phyloP scores from a whole-genome alignment of 2,888 invertebrate species.

The Scotopteryx bipunctaria region DNA sequence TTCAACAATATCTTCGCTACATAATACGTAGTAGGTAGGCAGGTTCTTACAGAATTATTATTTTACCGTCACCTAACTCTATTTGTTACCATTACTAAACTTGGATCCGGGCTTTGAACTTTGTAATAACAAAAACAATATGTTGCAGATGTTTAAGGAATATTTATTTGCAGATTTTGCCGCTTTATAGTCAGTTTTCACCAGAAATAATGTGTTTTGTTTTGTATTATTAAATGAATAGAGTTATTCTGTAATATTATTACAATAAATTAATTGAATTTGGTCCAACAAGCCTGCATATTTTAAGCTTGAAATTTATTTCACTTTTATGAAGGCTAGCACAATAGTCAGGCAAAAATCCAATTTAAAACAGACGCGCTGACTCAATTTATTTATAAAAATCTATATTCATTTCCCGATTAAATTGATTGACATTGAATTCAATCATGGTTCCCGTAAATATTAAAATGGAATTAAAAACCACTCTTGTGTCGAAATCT shows the following conservation, averaged over 20 bases:
- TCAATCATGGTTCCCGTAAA: not conserved
- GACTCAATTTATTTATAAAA: not conserved
- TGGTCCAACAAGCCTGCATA: not conserved
- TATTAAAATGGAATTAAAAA: slow-evolving; percentile 9
- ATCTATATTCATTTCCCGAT: not conserved
- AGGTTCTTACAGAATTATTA: not conserved
- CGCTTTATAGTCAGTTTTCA: too few species aligned
- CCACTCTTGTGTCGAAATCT: slow-evolving; percentile 1
- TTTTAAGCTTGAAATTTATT: not conserved
- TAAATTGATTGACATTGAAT: not conserved
- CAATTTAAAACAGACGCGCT: not conserved
- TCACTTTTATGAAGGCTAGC: not conserved
- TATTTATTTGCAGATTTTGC: too few species aligned
- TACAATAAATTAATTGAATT: not conserved
- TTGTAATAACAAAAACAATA: too few species aligned
- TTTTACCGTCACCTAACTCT: not conserved
- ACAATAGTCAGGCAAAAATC: not conserved
- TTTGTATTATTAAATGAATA: too few species aligned
- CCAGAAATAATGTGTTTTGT: too few species aligned
- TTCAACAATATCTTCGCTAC: slow-evolving; percentile 15
- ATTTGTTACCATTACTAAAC: not conserved
- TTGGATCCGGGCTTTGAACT: not conserved
- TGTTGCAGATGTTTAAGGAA: too few species aligned
- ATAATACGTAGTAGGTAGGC: too few species aligned
- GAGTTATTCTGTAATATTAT: too few species aligned